Evolutionary conservation across 1,140 invertebrate species (phyloP).

Genomic region (Helicorthomorpha holstii): DNA sequence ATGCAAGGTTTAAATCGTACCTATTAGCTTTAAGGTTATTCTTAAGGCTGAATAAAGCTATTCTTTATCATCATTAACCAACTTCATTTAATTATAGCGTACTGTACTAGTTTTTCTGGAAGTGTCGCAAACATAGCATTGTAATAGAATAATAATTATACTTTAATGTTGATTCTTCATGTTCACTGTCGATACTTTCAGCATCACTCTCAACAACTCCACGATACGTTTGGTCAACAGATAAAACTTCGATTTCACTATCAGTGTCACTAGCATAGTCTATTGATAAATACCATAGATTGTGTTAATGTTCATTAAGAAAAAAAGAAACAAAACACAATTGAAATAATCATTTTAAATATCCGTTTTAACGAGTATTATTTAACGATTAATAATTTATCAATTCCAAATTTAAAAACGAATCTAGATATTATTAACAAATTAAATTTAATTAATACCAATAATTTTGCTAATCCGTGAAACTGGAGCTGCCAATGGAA

Average conservation of each 20-base stretch:
- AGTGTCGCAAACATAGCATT: neutral
- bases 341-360: too few species aligned
- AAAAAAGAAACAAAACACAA: too few species aligned
- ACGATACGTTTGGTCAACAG: slow-evolving; percentile 42
- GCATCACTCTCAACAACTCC: slow-evolving; percentile 45
- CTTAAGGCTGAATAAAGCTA: too few species aligned
- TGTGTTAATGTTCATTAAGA: too few species aligned
- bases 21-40: too few species aligned
- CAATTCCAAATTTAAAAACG: neutral
- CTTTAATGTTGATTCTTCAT: slow-evolving; percentile 57
- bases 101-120: too few species aligned
- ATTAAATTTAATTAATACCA: neutral
- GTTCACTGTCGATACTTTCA: slow-evolving; percentile 57
- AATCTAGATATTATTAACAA: neutral
- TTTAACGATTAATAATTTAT: too few species aligned
- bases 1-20: too few species aligned
- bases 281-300: slow-evolving; percentile 17
- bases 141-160: slow-evolving; percentile 6
- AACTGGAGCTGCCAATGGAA: neutral
- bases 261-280: slow-evolving; percentile 58
- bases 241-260: slow-evolving; percentile 37
- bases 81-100: too few species aligned
- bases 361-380: too few species aligned
- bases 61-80: too few species aligned
- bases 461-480: neutral